Conservation (phyloP, 2,113 vertebrate species). For the Marmota monax region DNA sequence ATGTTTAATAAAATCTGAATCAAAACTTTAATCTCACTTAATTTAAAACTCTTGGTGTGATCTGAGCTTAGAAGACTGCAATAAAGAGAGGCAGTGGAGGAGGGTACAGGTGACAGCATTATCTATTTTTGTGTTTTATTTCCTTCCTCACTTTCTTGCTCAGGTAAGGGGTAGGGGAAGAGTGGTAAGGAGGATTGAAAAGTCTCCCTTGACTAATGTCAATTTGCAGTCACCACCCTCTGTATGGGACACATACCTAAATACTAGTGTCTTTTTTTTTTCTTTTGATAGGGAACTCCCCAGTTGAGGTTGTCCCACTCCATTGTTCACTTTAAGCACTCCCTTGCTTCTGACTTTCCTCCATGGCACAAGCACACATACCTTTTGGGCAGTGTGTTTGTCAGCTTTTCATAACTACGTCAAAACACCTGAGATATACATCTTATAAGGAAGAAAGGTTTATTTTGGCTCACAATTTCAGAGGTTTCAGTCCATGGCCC, state of each 20-base stretch:
- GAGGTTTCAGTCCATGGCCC: background rate
- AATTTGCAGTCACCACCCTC: background rate
- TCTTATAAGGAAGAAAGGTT: background rate
- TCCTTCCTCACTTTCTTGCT: background rate
- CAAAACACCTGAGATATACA: background rate
- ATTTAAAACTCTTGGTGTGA: constrained; percentile 60
- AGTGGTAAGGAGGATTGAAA: background rate
- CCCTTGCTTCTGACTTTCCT: background rate
- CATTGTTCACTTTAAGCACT: background rate
- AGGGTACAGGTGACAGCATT: background rate
- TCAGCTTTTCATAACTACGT: background rate
- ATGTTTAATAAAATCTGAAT: constrained; percentile 66
- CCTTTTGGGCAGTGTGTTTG: background rate
- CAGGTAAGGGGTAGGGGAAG: background rate
- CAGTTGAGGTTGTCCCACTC: background rate
- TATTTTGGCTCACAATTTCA: background rate
- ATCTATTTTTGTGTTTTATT: background rate
- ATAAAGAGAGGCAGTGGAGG: background rate
- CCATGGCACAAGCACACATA: background rate
- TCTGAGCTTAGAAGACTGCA: constrained; percentile 8
- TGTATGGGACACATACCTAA: background rate
- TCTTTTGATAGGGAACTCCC: background rate
- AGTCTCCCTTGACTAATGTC: background rate
- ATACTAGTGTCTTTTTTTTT: background rate
- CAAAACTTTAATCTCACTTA: constrained; percentile 64